Percentiles rank a stretch among this genome's conserved stretches.
These are phyloP conservation scores for Drosophila affinis DNA, from an alignment of 2,888 invertebrate genomes.

Conservation along the genomic window DNA sequence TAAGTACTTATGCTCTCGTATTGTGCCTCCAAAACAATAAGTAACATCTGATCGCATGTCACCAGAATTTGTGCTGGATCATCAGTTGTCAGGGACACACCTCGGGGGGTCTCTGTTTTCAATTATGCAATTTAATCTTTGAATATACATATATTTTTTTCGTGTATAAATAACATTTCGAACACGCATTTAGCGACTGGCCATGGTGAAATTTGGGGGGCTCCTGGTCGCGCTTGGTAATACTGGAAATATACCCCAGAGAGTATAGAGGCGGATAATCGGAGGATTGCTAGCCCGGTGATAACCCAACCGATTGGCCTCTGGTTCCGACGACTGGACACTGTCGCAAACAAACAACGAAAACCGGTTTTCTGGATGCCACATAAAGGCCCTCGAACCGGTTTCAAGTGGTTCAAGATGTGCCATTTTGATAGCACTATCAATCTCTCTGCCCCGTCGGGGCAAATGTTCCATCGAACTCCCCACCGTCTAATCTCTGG, in stretches of 20 bases:
- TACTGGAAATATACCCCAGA: slow-evolving; percentile 21
- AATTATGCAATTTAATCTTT: slow-evolving; percentile 16
- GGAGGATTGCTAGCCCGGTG: slow-evolving; percentile 28
- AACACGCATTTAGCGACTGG: slow-evolving; percentile 53
- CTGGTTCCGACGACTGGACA: slow-evolving; percentile 14
- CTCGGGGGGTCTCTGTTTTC: neutral
- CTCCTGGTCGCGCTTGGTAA: slow-evolving; percentile 16
- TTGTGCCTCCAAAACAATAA: slow-evolving; percentile 10
- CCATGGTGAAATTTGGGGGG: slow-evolving; percentile 34
- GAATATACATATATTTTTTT: neutral
- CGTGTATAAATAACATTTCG: slow-evolving; percentile 15
- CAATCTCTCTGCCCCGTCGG: slow-evolving; percentile 10
- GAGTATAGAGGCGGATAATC: slow-evolving; percentile 15
- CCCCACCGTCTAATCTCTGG: slow-evolving; percentile 51
- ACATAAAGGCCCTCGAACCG: slow-evolving; percentile 38
- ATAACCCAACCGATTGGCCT: slow-evolving; percentile 67
- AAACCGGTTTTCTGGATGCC: slow-evolving; percentile 59
- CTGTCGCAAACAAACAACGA: slow-evolving; percentile 31
- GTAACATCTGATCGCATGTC: slow-evolving; percentile 26
- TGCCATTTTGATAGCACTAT: slow-evolving; percentile 65
- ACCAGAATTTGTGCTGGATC: slow-evolving; percentile 1
- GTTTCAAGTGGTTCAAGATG: slow-evolving; percentile 60
- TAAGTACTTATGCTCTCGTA: neutral
- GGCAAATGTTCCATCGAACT: slow-evolving; percentile 29
- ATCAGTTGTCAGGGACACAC: slow-evolving; percentile 10